These are phyloP conservation scores for Notolepis coatsorum DNA, from an alignment of 2,797 vertebrate species.

Conservation along the genomic window DNA sequence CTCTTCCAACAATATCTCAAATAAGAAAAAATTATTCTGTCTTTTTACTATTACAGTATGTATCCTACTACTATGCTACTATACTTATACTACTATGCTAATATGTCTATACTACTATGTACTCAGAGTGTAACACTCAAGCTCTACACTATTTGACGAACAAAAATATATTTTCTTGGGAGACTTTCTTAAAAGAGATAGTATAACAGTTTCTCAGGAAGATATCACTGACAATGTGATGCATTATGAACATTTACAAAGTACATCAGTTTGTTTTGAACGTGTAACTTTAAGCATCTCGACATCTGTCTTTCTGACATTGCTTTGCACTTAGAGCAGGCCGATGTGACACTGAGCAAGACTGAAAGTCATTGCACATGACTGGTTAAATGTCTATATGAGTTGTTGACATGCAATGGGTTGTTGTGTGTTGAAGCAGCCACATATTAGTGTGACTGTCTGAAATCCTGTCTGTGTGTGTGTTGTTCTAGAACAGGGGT, in stretches of 20 bases:
- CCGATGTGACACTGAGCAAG: conserved; percentile 5
- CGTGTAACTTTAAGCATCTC: conserved; percentile 15
- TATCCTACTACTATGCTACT: no score
- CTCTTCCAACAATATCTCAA: no score
- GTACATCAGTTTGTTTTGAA: conserved; percentile 1
- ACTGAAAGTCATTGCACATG: conserved; percentile 20
- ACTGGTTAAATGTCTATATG: not conserved
- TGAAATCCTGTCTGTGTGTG: not conserved
- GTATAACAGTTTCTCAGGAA: no score
- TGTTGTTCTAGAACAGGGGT: no score
- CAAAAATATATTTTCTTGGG: no score
- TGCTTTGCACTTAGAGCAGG: not conserved
- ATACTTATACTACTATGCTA: no score
- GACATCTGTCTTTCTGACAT: conserved; percentile 33
- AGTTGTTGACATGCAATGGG: not conserved
- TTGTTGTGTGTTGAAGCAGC: not conserved
- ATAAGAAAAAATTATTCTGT: no score
- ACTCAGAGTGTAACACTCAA: no score
- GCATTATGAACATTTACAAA: not conserved
- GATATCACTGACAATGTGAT: not conserved
- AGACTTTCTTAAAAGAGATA: no score
- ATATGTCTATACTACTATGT: no score
- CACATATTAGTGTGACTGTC: not conserved
- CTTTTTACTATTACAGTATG: no score
- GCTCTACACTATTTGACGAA: no score